A percentile compares a stretch with the other conserved stretches of the same genome.
phyloP scores from a whole-genome alignment of 2,888 invertebrate species.

The Oxycera nigricornis region DNA sequence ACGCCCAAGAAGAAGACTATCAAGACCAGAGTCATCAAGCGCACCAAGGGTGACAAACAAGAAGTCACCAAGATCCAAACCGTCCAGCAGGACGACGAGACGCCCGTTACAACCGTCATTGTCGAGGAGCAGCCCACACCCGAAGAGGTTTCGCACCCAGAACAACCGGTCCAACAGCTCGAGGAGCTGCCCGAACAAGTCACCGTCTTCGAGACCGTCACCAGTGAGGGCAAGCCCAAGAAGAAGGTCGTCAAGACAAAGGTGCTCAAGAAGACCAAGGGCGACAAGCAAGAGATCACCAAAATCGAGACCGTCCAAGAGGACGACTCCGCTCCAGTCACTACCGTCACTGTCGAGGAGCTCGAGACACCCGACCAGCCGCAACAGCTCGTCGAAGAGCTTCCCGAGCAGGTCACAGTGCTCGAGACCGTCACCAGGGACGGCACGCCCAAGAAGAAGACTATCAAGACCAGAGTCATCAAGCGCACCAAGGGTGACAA shows the following conservation, averaged over 20 bases:
- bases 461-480: slow-evolving; percentile 50
- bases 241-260: slow-evolving; percentile 56
- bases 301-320: slow-evolving; percentile 54
- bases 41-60: slow-evolving; percentile 57
- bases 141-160: slow-evolving; percentile 45
- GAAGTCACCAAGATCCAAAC: slow-evolving; percentile 58
- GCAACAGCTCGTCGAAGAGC: slow-evolving; percentile 21
- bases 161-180: slow-evolving; percentile 38
- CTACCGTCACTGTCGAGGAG: slow-evolving; percentile 48
- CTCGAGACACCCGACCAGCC: slow-evolving; percentile 53
- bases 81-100: slow-evolving; percentile 56
- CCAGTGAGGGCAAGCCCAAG: slow-evolving; percentile 49
- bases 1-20: slow-evolving; percentile 54
- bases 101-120: slow-evolving; percentile 60
- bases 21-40: slow-evolving; percentile 53
- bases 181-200: slow-evolving; percentile 56
- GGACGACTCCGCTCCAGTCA: slow-evolving; percentile 53
- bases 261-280: slow-evolving; percentile 55
- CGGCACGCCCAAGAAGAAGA: slow-evolving; percentile 51
- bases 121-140: slow-evolving; percentile 54
- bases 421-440: slow-evolving; percentile 54
- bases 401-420: slow-evolving; percentile 42
- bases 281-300: slow-evolving; percentile 55
- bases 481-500: slow-evolving; percentile 57
- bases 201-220: slow-evolving; percentile 56